Conservation (phyloP, 2,888 invertebrate genomes). For the Amiota mariae region DNA sequence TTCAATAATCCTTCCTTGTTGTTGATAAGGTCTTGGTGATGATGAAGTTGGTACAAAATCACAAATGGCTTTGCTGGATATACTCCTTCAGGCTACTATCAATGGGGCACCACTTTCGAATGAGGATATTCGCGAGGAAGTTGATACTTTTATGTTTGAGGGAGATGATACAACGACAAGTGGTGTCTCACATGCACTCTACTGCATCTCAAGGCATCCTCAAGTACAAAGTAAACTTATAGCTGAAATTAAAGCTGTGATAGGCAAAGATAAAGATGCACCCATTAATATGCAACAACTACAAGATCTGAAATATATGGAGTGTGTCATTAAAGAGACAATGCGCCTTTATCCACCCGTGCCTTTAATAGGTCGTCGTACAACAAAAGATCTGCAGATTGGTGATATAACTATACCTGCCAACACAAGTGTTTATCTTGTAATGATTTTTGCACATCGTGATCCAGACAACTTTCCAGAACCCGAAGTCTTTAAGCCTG, state of each 20-base stretch:
- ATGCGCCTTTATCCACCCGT: slow-evolving; percentile 79
- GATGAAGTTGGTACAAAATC: slow-evolving; percentile 75
- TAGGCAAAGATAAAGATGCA: slow-evolving; percentile 50
- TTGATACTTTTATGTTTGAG: slow-evolving; percentile 83
- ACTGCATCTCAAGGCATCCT: slow-evolving; percentile 58
- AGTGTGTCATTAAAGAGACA: slow-evolving; percentile 80
- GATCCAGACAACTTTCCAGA: slow-evolving; percentile 58
- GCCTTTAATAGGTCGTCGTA: slow-evolving; percentile 76
- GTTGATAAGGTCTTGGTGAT: slow-evolving; percentile 53
- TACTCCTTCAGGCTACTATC: slow-evolving; percentile 76
- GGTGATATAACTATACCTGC: slow-evolving; percentile 70
- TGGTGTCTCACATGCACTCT: slow-evolving; percentile 59
- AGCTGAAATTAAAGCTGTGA: slow-evolving; percentile 56
- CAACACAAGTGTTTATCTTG: slow-evolving; percentile 57
- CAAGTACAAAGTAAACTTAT: slow-evolving; percentile 56
- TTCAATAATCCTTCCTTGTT: not conserved
- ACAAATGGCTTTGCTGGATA: slow-evolving; percentile 79
- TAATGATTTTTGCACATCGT: slow-evolving; percentile 53
- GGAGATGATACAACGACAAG: slow-evolving; percentile 69
- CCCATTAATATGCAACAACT: slow-evolving; percentile 50
- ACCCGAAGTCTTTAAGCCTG: slow-evolving; percentile 61
- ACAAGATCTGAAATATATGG: slow-evolving; percentile 72
- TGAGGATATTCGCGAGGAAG: slow-evolving; percentile 79
- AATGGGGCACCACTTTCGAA: slow-evolving; percentile 76
- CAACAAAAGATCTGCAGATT: slow-evolving; percentile 74